Conservation (phyloP, 2,113 vertebrate genomes). For the Sclerurus mexicanus region DNA sequence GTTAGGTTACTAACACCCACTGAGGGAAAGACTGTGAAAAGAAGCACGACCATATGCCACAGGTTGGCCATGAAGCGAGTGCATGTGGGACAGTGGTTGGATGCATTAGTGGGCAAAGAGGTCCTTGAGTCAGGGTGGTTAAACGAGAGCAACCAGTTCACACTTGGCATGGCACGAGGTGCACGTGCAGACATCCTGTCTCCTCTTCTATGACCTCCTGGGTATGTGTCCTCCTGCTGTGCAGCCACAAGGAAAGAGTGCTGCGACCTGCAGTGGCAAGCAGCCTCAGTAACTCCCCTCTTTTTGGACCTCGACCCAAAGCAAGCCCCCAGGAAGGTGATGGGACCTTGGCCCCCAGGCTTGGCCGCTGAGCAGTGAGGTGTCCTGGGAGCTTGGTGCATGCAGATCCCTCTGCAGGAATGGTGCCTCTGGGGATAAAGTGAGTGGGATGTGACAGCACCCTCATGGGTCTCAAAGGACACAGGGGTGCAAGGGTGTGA, state of each 20-base stretch:
- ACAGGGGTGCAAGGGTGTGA: not conserved
- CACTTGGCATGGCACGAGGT: accelerated
- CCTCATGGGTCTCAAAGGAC: not conserved
- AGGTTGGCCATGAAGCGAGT: accelerated
- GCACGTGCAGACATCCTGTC: not conserved
- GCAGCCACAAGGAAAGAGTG: not conserved
- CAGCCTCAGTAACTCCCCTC: not conserved
- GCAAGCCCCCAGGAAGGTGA: accelerated
- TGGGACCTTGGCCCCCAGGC: not conserved
- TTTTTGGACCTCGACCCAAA: not conserved
- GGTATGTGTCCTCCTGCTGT: not conserved
- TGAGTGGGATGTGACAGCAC: not conserved
- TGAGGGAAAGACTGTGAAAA: not conserved
- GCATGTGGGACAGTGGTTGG: not conserved
- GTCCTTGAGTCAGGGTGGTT: not conserved
- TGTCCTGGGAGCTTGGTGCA: not conserved
- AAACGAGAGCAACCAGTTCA: not conserved
- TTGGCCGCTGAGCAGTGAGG: not conserved
- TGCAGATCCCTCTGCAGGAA: not conserved
- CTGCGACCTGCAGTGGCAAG: not conserved
- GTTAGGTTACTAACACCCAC: not conserved
- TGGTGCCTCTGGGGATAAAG: not conserved
- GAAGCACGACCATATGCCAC: not conserved
- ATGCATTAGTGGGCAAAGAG: not conserved
- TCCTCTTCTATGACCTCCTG: not conserved